Evolutionary conservation across 1,140 invertebrate genomes (phyloP), one percentile per base, ranked within the genome.

Genomic region (Magallana angulata): DNA sequence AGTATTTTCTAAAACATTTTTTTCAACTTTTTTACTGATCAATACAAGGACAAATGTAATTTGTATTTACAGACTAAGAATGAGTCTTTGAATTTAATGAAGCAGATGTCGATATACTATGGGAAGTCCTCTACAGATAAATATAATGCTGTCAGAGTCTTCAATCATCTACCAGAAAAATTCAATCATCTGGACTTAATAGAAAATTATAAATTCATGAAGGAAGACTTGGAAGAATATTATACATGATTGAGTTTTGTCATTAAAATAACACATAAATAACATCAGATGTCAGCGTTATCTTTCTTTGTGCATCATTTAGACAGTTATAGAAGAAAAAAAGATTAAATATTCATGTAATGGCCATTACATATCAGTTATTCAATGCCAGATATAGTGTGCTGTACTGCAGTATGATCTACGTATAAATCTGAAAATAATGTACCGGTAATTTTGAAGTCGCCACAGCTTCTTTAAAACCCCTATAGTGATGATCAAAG

Each of bases 71-170:
- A 92, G 92, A 91, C 87, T 59, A 91, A 90, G 86, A 56, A 90
- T 68, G 86, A 91, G 12, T 90, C 92, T 0, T 36, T 92, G 18
- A 90, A 87, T 57, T 84, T 92, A 36, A 90, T 91, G 0, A 90
- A 89, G 30, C 91, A 92, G 89, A 91, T 92, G 89, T 87, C 90
- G 18, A 85, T 90, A 62, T 92, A 91, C 62, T 92, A 91, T 84
- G 89, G 89, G 30, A 85, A 84, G 11, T 81, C 68, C 36, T 71
- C 84, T 36, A 88, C 89, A 4, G 89, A 91, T n/a, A 87, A 84
- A 71, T 92, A 88, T 86, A 88, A 91, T 16, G 57, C 88, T 12
- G 91, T 92, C 7, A 60, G 89, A 71, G 30, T 88, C 7, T 92
- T 92, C 64, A 92, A 92, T 64, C 85, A 90, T 60, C 68, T 83